A percentile compares a stretch with the other conserved stretches of the same genome.
phyloP scores from a whole-genome alignment of 2,888 invertebrate species.

The Leucophenga maculata region DNA sequence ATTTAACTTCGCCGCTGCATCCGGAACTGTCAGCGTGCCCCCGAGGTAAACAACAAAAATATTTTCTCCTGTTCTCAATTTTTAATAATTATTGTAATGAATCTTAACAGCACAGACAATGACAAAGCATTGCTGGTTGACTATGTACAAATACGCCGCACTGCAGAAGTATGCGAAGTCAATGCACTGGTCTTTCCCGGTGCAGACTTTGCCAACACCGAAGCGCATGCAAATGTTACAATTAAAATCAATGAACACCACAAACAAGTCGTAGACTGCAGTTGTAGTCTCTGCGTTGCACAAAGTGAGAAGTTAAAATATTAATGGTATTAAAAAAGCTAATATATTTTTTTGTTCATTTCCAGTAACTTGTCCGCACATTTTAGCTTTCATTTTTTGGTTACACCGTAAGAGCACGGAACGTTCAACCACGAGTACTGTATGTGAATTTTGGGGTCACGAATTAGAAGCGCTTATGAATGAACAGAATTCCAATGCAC shows the following conservation, averaged over 20 bases:
- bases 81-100: neutral
- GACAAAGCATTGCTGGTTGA: conserved; percentile 63
- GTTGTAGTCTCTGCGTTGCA: conserved; percentile 58
- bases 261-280: conserved; percentile 53
- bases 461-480: conserved; percentile 60
- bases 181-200: conserved; percentile 65
- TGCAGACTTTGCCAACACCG: conserved; percentile 53
- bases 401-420: conserved; percentile 61
- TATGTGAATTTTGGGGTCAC: conserved; percentile 66
- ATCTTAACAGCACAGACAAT: conserved; percentile 38
- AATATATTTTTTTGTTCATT: neutral
- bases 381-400: conserved; percentile 68
- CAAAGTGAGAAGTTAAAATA: conserved; percentile 45
- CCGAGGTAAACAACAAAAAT: neutral
- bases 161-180: conserved; percentile 55
- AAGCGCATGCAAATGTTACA: conserved; percentile 56
- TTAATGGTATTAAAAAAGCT: neutral
- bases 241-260: conserved; percentile 57
- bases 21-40: neutral
- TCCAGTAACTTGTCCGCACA: conserved; percentile 63
- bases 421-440: conserved; percentile 45
- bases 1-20: conserved; percentile 60
- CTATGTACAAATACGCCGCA: conserved; percentile 65
- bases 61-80: neutral
- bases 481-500: conserved; percentile 51